Conservation (phyloP, 2,888 invertebrate genomes). For the Lissonota sp. region DNA sequence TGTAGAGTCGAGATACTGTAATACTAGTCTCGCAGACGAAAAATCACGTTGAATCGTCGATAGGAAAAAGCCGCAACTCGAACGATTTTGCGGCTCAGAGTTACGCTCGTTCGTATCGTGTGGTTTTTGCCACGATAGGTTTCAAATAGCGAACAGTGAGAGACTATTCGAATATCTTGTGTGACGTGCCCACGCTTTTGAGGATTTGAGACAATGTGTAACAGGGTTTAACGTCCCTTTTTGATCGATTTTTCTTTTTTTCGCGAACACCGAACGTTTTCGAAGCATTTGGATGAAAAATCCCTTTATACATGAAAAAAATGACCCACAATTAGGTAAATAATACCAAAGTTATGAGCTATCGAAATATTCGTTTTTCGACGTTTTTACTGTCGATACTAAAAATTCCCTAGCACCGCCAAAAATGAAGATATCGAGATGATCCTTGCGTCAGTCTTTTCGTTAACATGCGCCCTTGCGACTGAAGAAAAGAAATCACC, state of each 20-base stretch:
- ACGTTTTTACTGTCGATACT: no score
- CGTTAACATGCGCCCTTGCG: no score
- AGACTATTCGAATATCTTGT: constrained; percentile 64
- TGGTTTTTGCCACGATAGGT: no score
- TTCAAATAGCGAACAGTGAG: not conserved
- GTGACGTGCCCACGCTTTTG: constrained; percentile 63
- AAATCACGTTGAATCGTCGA: no score
- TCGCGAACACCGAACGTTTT: constrained; percentile 33
- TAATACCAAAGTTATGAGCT: no score
- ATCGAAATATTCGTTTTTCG: constrained; percentile 14
- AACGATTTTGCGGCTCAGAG: not conserved
- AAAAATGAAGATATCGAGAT: no score
- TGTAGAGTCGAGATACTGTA: not conserved
- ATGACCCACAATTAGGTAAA: no score
- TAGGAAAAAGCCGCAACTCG: not conserved
- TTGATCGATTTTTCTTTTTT: constrained; percentile 50
- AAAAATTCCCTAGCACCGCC: no score
- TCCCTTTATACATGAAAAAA: no score
- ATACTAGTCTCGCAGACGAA: not conserved
- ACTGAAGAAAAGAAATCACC: no score
- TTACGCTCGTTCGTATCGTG: no score
- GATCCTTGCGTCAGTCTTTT: no score
- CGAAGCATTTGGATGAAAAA: constrained; percentile 46
- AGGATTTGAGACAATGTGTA: constrained; percentile 67
- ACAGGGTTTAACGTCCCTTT: constrained; percentile 62